A percentile compares a stretch with the other conserved stretches of the same genome.
phyloP scores from a whole-genome alignment of 1,140 invertebrate species.

The Zaprionus vittiger region DNA sequence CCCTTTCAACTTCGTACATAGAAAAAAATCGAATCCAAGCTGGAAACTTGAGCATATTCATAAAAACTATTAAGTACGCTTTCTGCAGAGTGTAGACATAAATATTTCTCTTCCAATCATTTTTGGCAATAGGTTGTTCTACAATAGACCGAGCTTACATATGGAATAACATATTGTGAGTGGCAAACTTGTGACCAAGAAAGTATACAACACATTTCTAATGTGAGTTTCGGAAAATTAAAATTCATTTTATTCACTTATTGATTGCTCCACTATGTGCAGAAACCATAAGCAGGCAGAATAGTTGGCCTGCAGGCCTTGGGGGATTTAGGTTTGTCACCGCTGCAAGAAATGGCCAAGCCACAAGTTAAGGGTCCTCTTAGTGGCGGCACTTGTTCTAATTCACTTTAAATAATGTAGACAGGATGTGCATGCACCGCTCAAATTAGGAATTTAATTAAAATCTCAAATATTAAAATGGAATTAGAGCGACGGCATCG shows the following conservation, averaged over 20 bases:
- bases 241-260: conserved; percentile 3
- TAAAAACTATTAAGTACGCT: too few species aligned
- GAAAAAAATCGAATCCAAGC: too few species aligned
- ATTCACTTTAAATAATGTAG: conserved; percentile 60
- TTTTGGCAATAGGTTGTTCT: too few species aligned
- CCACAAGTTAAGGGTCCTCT: conserved; percentile 42
- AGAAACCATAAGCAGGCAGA: background rate
- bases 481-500: conserved; percentile 52
- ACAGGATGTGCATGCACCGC: conserved; percentile 49
- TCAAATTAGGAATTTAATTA: conserved; percentile 66
- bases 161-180: too few species aligned
- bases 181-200: too few species aligned
- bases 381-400: conserved; percentile 48
- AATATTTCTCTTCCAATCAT: too few species aligned
- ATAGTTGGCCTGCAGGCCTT: background rate
- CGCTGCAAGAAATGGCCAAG: conserved; percentile 44
- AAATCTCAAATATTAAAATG: conserved; percentile 69
- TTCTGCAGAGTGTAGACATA: too few species aligned
- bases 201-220: background rate
- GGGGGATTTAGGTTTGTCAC: conserved; percentile 26
- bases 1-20: too few species aligned
- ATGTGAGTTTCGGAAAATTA: conserved; percentile 5
- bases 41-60: too few species aligned
- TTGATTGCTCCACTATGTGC: background rate
- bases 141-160: too few species aligned